Evolutionary conservation across 2,888 invertebrate genomes (phyloP).

Genomic region (Andrena minutula): DNA sequence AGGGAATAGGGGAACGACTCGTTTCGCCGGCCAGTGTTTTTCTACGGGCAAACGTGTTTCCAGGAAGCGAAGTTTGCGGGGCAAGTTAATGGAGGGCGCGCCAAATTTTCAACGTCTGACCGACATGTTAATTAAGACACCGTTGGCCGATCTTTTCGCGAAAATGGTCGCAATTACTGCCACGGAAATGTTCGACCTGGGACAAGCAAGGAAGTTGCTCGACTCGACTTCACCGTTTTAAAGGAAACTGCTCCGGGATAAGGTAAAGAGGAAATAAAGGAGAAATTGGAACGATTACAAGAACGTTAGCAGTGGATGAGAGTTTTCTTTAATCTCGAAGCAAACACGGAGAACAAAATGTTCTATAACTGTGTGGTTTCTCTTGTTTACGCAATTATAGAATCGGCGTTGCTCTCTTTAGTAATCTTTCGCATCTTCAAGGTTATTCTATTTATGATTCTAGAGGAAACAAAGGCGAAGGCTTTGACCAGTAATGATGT

Average conservation of each 20-base stretch:
- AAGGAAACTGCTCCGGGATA: conserved; percentile 7
- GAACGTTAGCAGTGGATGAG: not conserved
- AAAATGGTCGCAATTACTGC: conserved; percentile 26
- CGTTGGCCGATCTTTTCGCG: conserved; percentile 15
- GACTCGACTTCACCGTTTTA: conserved; percentile 7
- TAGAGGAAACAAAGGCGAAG: not conserved
- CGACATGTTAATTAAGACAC: conserved; percentile 45
- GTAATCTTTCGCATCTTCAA: not conserved
- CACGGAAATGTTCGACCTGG: not conserved
- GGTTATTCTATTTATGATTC: not conserved
- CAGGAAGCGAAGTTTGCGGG: not conserved
- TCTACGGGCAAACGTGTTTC: not conserved
- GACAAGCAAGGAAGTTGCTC: not conserved
- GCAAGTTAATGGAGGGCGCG: not conserved
- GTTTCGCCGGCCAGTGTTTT: not conserved
- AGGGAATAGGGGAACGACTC: not conserved
- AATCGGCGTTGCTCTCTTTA: not conserved
- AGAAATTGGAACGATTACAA: not conserved
- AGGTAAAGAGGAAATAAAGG: not conserved
- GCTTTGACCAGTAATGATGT: not conserved
- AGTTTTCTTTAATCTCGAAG: conserved; percentile 11
- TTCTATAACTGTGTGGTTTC: conserved; percentile 3
- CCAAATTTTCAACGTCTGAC: conserved; percentile 18
- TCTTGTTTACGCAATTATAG: not conserved
- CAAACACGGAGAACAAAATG: not conserved